Evolutionary conservation across 2,113 vertebrate species (phyloP).

Genomic region (Microcebus ravelobensis): DNA sequence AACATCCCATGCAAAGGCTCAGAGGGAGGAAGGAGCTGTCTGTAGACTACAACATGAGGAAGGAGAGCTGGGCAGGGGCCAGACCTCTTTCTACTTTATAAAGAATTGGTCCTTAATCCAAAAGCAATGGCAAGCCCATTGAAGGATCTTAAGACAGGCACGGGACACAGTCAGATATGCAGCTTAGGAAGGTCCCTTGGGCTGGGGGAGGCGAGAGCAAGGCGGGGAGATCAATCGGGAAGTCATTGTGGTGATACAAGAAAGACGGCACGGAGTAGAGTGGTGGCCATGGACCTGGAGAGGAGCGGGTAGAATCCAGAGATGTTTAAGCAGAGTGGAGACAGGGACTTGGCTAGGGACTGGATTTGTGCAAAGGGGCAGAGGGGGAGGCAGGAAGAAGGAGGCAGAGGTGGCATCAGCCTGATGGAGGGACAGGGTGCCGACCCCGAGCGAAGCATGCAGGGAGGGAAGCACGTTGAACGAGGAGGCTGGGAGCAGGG

Average conservation of each 20-base stretch:
- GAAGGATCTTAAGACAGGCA: not conserved
- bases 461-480: accelerated
- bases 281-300: not conserved
- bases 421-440: too few relatives aligned
- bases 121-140: not conserved
- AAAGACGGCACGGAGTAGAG: accelerated
- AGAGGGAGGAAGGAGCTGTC: not conserved
- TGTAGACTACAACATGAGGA: not conserved
- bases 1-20: not conserved
- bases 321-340: not conserved
- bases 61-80: not conserved
- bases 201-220: not conserved
- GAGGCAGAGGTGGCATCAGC: not conserved
- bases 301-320: not conserved
- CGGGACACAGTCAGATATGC: not conserved
- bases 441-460: too few relatives aligned
- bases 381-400: not conserved
- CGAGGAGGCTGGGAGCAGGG: not conserved
- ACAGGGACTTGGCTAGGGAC: not conserved
- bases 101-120: not conserved
- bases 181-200: not conserved
- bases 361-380: not conserved
- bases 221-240: not conserved
- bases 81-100: not conserved
- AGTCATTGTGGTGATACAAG: accelerated